Base-by-base conservation (phyloP, 2,797 vertebrate genomes). In the Gouania willdenowi region DNA sequence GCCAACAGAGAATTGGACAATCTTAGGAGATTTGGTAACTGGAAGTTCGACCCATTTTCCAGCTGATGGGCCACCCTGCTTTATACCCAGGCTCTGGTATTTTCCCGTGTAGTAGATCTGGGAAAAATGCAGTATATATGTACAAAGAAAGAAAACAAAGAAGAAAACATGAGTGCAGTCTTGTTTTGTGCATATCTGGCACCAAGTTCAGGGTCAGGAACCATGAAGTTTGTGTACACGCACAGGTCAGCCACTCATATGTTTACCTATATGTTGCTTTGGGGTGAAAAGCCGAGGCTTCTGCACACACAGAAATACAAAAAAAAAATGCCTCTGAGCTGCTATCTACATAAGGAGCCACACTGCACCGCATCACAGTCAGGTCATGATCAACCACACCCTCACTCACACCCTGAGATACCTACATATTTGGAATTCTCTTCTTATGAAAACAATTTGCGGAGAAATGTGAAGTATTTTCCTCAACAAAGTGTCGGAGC, bases 21-120 rank as follows among this genome's bases (percentile, higher is more conserved):
- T 94, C 86, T 98, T 99, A 44, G 97, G 96, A 55, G 96, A 99
- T 83, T 99, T 99, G 13, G 96, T 98, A 49, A 99, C 89, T 12
- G 96, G 94, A 28, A 98, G 67, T 54, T 98, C 97, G 66, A 98
- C 95, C 97, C 96, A 98, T 60, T 99, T 99, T 52, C 95, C 94
- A 60, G 95, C 90, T 8, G 94, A 96, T 14, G 97, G 97, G 20
- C 97, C 97, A 9, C 97, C 97, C 81, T 98, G 96, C 73, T 98
- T 99, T 85, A 99, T 98, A 65, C 96, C 96, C 47, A 99, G 91
- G 73, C 95, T 98, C 86, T 99, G 97, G 67, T 99, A 98, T 69
- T 99, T 99, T 45, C 96, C 96, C 47, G 97, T 99, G 58, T 99
- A 99, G 88, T 98, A 98, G 59, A 98, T 90, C 95, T 99, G 16